A percentile compares a stretch with the other conserved stretches of the same genome.
Evolutionary conservation across 2,888 invertebrate species (phyloP).

Genomic region (Suillia variegata): DNA sequence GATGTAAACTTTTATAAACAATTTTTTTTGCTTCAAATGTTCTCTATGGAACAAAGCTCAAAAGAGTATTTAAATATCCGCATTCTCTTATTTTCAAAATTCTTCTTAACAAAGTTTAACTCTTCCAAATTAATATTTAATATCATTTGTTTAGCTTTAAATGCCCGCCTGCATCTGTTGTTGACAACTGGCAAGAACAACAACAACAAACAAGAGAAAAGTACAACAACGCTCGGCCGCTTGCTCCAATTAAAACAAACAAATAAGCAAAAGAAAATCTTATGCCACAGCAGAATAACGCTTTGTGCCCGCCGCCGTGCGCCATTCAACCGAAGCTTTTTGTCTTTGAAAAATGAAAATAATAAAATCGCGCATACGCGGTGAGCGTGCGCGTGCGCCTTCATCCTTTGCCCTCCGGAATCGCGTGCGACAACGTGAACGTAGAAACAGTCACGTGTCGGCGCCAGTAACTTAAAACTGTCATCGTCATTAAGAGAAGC

Average conservation of each 20-base stretch:
- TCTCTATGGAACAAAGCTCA: too few species aligned
- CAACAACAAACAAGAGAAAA: neutral
- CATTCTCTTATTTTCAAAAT: too few species aligned
- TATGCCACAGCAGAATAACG: neutral
- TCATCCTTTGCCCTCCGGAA: neutral
- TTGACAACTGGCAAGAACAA: neutral
- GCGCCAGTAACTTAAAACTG: conserved; percentile 50
- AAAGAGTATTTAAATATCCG: too few species aligned
- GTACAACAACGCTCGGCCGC: too few species aligned
- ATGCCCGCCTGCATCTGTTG: neutral
- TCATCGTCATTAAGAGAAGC: conserved; percentile 37
- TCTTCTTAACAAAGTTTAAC: too few species aligned
- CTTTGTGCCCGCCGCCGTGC: too few species aligned
- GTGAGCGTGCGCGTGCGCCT: neutral
- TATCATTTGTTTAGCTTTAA: too few species aligned
- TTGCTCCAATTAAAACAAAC: conserved; percentile 4
- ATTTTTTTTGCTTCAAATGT: too few species aligned
- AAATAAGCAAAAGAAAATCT: conserved; percentile 3
- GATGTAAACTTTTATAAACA: too few species aligned
- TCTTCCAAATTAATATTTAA: too few species aligned
- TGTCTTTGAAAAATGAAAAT: neutral
- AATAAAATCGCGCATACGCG: too few species aligned
- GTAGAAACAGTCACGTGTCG: conserved; percentile 13
- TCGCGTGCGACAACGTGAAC: neutral
- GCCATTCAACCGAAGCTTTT: neutral